phyloP scores from a whole-genome alignment of 2,113 vertebrate species.

The Panthera uncia region DNA sequence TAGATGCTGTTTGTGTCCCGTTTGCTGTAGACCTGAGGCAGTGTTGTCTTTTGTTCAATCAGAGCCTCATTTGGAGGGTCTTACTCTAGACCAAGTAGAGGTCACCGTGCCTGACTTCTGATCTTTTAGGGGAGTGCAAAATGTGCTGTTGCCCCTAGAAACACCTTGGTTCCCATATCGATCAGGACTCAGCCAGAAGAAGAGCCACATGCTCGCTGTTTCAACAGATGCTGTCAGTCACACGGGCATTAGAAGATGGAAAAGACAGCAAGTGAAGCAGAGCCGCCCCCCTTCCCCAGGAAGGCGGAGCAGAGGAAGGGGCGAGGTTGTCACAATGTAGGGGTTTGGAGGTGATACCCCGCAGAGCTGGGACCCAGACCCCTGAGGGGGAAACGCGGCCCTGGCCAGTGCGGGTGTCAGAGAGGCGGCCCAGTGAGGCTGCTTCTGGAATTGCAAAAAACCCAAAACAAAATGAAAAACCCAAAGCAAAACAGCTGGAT shows the following conservation, averaged over 20 bases:
- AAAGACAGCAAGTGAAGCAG: not conserved
- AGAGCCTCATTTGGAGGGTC: constrained; percentile 32
- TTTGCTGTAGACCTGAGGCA: not conserved
- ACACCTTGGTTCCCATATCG: not conserved
- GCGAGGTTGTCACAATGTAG: not conserved
- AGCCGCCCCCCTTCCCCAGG: not conserved
- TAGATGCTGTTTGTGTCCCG: not conserved
- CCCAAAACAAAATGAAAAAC: not conserved
- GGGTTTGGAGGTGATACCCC: not conserved
- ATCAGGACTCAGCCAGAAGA: not conserved
- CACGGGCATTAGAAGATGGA: not conserved
- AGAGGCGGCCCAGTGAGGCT: not conserved
- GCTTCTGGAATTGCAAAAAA: not conserved
- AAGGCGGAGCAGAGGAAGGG: not conserved
- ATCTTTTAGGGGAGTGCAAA: not conserved
- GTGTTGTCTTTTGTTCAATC: not conserved
- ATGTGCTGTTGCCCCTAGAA: not conserved
- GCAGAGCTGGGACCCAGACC: not conserved
- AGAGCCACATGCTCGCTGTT: not conserved
- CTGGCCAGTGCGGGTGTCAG: not conserved
- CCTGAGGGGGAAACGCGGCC: not conserved
- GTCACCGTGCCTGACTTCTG: not conserved
- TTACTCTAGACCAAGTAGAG: not conserved
- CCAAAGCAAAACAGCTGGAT: not conserved
- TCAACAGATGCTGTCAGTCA: not conserved